These are phyloP conservation scores for Rhodinocichla rosea DNA, from an alignment of 2,113 vertebrate genomes.

Conservation along the genomic window DNA sequence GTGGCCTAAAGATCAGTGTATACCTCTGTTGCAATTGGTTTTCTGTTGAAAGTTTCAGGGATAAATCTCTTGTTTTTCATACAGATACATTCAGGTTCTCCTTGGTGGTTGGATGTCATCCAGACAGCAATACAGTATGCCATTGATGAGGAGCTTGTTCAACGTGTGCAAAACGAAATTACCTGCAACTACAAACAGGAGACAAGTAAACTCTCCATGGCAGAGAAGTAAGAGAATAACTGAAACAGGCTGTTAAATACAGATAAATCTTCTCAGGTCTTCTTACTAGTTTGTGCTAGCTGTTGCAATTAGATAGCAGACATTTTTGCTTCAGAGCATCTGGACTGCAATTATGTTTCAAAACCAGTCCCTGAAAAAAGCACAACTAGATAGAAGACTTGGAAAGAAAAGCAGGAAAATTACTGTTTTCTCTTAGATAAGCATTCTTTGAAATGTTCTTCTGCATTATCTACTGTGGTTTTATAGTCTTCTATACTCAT, in stretches of 20 bases:
- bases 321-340: not conserved
- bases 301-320: not conserved
- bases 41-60: not conserved
- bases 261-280: not conserved
- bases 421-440: not conserved
- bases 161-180: slow-evolving; percentile 91
- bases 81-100: slow-evolving; percentile 76
- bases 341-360: not conserved
- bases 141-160: slow-evolving; percentile 89
- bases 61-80: not conserved
- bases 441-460: not conserved
- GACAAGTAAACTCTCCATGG: slow-evolving; percentile 88
- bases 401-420: not conserved
- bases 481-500: not conserved
- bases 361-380: not conserved
- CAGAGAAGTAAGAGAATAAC: slow-evolving; percentile 87
- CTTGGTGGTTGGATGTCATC: slow-evolving; percentile 96
- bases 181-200: slow-evolving; percentile 92
- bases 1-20: not conserved
- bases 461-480: not conserved
- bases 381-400: not conserved
- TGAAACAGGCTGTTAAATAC: not conserved
- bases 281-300: not conserved
- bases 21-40: not conserved
- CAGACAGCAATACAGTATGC: slow-evolving; percentile 84